These are phyloP conservation scores for Elaphurus davidianus DNA, from an alignment of 2,113 vertebrate genomes.

Conservation along the genomic window DNA sequence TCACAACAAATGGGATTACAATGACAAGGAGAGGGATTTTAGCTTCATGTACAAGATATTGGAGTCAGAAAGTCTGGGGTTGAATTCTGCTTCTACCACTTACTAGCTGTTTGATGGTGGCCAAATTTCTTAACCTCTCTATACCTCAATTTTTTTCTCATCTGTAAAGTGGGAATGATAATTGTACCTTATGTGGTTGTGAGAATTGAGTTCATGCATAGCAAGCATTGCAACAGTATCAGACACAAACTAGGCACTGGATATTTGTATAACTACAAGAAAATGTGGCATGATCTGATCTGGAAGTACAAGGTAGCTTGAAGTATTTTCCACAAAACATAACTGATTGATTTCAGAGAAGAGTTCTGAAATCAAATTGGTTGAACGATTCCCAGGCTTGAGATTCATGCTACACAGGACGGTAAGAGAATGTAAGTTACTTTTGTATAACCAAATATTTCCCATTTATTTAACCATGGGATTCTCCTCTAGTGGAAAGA, in stretches of 20 bases:
- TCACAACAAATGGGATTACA: background rate
- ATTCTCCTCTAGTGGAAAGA: background rate
- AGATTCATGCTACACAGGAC: background rate
- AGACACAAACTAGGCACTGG: background rate
- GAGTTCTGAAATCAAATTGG: background rate
- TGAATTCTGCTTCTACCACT: background rate
- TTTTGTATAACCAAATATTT: background rate
- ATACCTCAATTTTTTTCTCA: background rate
- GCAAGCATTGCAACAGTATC: background rate
- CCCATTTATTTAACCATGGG: background rate
- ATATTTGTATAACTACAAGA: background rate
- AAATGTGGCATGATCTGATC: background rate
- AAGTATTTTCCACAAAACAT: background rate
- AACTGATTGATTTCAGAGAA: background rate
- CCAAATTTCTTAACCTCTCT: background rate
- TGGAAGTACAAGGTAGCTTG: background rate
- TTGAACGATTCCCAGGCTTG: background rate
- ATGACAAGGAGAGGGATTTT: background rate
- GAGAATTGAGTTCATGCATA: background rate
- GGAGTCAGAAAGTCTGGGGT: background rate
- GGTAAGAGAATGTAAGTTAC: background rate
- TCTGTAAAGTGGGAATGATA: background rate
- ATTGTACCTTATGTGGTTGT: background rate
- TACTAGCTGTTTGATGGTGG: background rate
- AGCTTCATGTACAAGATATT: background rate